Conservation (phyloP, 1,140 invertebrate species). For the Habropoda laboriosa region DNA sequence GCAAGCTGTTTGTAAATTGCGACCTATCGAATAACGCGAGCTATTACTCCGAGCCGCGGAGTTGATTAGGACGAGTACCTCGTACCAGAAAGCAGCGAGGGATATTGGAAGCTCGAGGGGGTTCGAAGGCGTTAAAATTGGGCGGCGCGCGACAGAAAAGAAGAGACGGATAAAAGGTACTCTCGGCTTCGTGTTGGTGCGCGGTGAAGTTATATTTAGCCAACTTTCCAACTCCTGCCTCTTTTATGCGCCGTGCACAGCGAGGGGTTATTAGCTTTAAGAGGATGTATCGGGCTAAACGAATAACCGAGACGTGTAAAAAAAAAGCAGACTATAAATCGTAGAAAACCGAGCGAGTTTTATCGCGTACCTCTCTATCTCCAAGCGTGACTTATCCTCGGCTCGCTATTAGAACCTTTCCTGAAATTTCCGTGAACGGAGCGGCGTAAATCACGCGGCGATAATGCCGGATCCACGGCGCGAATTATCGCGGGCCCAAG, state of each 20-base stretch:
- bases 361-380: no score
- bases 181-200: background rate
- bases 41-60: background rate
- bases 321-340: no score
- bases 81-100: background rate
- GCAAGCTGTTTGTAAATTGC: conserved; percentile 17
- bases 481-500: conserved; percentile 43
- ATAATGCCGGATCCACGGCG: conserved; percentile 77
- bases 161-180: background rate
- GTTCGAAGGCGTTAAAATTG: background rate
- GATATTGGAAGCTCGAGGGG: no score
- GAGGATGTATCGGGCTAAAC: background rate
- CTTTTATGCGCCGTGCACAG: background rate
- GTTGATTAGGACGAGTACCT: background rate
- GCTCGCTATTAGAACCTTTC: background rate
- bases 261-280: background rate
- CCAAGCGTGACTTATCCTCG: background rate
- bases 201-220: conserved; percentile 28
- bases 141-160: background rate
- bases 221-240: background rate
- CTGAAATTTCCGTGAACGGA: conserved; percentile 78
- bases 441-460: conserved; percentile 77
- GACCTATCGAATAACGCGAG: background rate
- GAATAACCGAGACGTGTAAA: no score
- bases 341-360: no score